Evolutionary conservation across 2,113 vertebrate genomes (phyloP), one percentile per base, ranked within the genome.

Genomic region (Salvelinus namaycush): DNA sequence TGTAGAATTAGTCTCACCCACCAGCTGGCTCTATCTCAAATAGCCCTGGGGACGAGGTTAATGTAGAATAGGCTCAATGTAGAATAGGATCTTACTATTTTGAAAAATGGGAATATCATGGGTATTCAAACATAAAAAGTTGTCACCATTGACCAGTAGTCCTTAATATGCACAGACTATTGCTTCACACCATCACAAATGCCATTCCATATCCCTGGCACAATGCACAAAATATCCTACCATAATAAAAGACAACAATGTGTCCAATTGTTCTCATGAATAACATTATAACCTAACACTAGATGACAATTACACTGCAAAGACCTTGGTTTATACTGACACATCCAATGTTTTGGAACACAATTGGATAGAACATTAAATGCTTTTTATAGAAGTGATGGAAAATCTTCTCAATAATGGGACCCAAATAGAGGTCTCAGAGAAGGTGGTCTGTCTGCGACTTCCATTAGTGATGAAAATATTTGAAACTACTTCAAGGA

Each of bases 211-310:
- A 83, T 83, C 75, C 76, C 70, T 9, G 73, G 77, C 78, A 83
- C 76, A 81, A 76, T 67, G 62, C 64, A 76, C 70, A 76, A 79
- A 74, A 82, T 85, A 77, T 74, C 70, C 86, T 70, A 66, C 74
- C 76, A 75, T 77, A 76, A 79, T 81, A 78, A 83, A 84, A 87
- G 82, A 83, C 73, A 80, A 68, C 70, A 80, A 73, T 59, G 77
- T 77, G 34, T 76, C 81, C 78, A 81, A 87, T 84, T 79, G 39
- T 44, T 44, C 39, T 44, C 9, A 87, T 87, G 87, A 88, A 89
- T 91, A 86, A 14, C 51, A 18, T 88, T 79, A 87, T 90, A 89
- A 90, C 54, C 72, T 72, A 75, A 79, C 67, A 29, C 54, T 44
- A 51, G 69, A 67, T 84, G 78, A 62, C 75, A n/a, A 57, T 77